A percentile compares a stretch with the other conserved stretches of the same genome.
These are phyloP conservation scores for Notothenia coriiceps DNA, from an alignment of 2,113 vertebrate genomes.

Conservation along the genomic window DNA sequence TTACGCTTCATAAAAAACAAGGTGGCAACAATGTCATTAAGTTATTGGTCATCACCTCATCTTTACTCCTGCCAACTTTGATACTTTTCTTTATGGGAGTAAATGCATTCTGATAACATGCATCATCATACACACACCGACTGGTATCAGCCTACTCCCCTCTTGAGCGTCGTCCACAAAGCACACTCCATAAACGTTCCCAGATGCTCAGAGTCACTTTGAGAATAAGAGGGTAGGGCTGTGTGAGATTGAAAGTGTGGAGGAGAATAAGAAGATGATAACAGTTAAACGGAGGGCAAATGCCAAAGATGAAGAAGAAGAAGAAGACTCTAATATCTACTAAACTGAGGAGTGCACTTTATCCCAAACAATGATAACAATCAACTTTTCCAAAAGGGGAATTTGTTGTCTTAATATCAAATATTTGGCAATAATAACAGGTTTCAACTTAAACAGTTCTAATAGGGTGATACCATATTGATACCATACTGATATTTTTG, in stretches of 20 bases:
- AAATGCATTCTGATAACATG: background rate
- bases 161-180: conserved; percentile 10
- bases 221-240: conserved; percentile 19
- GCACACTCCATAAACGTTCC: conserved; percentile 73
- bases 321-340: background rate
- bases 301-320: background rate
- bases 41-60: too few species aligned
- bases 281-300: background rate
- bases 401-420: too few species aligned
- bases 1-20: too few species aligned
- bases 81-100: background rate
- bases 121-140: background rate
- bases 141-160: conserved; percentile 3
- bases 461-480: too few species aligned
- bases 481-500: background rate
- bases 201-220: conserved; percentile 77
- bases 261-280: conserved; percentile 9
- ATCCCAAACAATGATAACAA: background rate
- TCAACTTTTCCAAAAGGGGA: too few species aligned
- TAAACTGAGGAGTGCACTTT: background rate
- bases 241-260: background rate
- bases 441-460: too few species aligned
- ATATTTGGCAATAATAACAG: too few species aligned
- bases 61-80: background rate
- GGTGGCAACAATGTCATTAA: too few species aligned